These are phyloP conservation scores for Bombus breviceps DNA, from an alignment of 1,140 invertebrate species.

Conservation along the genomic window DNA sequence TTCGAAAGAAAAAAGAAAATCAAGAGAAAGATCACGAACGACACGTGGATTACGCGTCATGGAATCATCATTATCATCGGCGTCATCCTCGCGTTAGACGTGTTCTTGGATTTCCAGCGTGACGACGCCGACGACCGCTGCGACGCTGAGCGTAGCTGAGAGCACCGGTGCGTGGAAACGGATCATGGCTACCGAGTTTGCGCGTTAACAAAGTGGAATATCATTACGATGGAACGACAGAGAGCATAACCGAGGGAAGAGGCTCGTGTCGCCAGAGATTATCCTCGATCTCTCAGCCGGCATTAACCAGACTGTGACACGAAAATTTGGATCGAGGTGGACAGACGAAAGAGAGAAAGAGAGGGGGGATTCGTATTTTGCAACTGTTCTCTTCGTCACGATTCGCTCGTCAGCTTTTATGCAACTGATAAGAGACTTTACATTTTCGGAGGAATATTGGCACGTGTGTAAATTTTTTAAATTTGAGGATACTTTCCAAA, in stretches of 20 bases:
- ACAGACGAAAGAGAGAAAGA: background rate
- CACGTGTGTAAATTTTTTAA: background rate
- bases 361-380: no score
- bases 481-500: background rate
- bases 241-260: constrained; percentile 18
- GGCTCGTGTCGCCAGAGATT: constrained; percentile 1
- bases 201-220: constrained; percentile 74
- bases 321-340: constrained; percentile 3
- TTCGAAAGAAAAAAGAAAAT: background rate
- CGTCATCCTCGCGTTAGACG: constrained; percentile 18
- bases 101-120: constrained; percentile 65
- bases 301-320: constrained; percentile 47
- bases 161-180: constrained; percentile 79
- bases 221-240: constrained; percentile 65
- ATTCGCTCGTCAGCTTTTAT: background rate
- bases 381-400: background rate
- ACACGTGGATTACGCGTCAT: constrained; percentile 3
- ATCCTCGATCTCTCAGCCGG: constrained; percentile 34
- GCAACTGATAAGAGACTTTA: background rate
- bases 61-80: constrained; percentile 34
- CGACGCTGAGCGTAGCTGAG: constrained; percentile 49
- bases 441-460: background rate
- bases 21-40: background rate
- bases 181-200: constrained; percentile 79
- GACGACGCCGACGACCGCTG: constrained; percentile 46